A percentile compares a stretch with the other conserved stretches of the same genome.
These are phyloP conservation scores for Cremastinae sp. DNA, from an alignment of 2,888 invertebrate species.

Conservation along the genomic window DNA sequence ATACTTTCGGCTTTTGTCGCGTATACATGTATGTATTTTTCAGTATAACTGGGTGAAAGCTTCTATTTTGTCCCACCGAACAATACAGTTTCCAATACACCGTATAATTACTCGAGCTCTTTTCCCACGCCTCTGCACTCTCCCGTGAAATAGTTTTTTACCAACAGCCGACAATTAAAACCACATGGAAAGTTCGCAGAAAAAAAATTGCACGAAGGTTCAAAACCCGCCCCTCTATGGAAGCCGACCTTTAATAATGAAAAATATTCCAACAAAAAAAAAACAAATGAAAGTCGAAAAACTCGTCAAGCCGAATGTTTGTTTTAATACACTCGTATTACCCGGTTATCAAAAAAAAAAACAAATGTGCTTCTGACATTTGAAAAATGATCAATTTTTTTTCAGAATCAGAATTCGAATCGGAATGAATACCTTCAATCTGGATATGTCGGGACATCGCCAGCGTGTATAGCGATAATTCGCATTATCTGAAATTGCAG, in stretches of 20 bases:
- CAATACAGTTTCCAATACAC: constrained; percentile 46
- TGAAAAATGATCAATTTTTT: too few species aligned
- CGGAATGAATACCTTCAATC: too few species aligned
- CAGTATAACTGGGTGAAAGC: constrained; percentile 39
- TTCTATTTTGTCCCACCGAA: constrained; percentile 33
- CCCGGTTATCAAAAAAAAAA: too few species aligned
- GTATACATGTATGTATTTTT: constrained; percentile 50
- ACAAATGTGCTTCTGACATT: too few species aligned
- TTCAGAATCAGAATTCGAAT: too few species aligned
- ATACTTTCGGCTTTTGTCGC: constrained; percentile 58
- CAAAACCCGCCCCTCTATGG: background rate
- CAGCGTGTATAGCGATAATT: constrained; percentile 5
- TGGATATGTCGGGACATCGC: too few species aligned
- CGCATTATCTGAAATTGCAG: background rate
- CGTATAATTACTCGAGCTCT: constrained; percentile 47
- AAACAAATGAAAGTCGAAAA: too few species aligned
- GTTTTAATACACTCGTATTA: background rate
- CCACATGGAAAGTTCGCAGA: constrained; percentile 6
- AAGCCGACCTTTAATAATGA: too few species aligned
- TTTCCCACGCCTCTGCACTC: constrained; percentile 23
- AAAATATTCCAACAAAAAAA: too few species aligned
- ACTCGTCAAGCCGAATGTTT: background rate
- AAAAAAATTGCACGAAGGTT: background rate
- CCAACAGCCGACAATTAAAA: constrained; percentile 23
- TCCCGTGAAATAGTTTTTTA: constrained; percentile 39